Evolutionary conservation across 1,140 invertebrate species (phyloP).

Genomic region (Sesamia nonagrioides): DNA sequence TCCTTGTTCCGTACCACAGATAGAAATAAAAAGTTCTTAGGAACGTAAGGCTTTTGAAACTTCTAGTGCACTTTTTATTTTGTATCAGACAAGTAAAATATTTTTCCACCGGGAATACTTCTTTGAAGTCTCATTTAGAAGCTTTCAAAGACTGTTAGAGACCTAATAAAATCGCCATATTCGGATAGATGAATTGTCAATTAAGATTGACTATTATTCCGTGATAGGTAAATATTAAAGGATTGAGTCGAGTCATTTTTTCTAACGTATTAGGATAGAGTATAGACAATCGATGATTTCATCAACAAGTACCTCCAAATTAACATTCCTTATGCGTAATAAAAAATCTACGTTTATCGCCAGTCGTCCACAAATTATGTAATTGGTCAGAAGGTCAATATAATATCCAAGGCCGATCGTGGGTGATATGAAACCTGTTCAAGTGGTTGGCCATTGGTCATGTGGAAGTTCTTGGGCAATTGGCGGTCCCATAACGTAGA

Average conservation of each 20-base stretch:
- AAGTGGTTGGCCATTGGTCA: conserved; percentile 53
- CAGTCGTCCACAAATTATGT: conserved; percentile 67
- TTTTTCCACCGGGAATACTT: neutral
- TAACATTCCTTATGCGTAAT: conserved; percentile 51
- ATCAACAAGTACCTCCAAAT: conserved; percentile 50
- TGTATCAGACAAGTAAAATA: neutral
- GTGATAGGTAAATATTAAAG: neutral
- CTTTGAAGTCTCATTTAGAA: conserved; percentile 1
- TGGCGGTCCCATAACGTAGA: conserved; percentile 48
- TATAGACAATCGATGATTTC: conserved; percentile 52
- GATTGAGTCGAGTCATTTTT: conserved; percentile 9
- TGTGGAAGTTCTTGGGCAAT: conserved; percentile 58
- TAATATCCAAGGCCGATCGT: conserved; percentile 67
- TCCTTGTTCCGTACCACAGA: too few relatives aligned
- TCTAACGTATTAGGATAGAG: conserved; percentile 16
- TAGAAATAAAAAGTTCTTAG: too few relatives aligned
- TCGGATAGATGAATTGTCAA: conserved; percentile 7
- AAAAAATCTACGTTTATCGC: conserved; percentile 62
- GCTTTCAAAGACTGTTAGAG: conserved; percentile 8
- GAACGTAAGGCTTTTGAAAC: neutral
- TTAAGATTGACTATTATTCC: neutral
- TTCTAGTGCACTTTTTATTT: neutral
- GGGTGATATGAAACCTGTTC: conserved; percentile 65
- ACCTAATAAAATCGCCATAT: conserved; percentile 32
- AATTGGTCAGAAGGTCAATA: conserved; percentile 70